Base-by-base conservation (phyloP, 2,113 vertebrate genomes). In the Chloroceryle aenea region DNA sequence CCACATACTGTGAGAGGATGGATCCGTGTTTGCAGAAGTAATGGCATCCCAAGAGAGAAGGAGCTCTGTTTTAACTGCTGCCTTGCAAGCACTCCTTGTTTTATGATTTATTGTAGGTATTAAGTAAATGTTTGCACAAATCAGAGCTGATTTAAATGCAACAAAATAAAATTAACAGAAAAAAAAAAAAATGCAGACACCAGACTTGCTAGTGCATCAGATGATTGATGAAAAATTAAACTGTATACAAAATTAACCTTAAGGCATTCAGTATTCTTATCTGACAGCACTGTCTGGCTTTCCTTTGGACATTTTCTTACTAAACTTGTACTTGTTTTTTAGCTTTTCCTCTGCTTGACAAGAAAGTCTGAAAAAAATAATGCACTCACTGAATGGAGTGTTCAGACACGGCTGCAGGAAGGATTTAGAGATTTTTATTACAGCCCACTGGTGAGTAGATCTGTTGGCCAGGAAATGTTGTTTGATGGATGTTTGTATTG, bases 111-210 rank as follows among this genome's bases (percentile, higher is more conserved):
- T 0, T 0, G 30, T 56, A 66, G 12, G 14, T 76, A 94, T 82
- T 91, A 92, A 75, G n/a, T 85, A 94, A 76, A 83, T 76, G 14
- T 79, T 95, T 93, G 66, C 43, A 58, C 40, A 89, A 94, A 89
- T 92, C 91, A 85, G 40, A 87, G n/a, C 4, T 87, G 53, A 84
- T 87, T 85, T 91, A 91, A 75, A n/a, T 62, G 19, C 25, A 89
- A 87, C 34, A 91, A 85, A 89, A 6, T 69, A 2, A 73, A 82
- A 78, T 25, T n/a, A 50, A 50, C 13, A 25, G 14, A 13, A 42
- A 22, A 15, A 14, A 2, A 40, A 85, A 73, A 36, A 74, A 81
- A 90, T 52, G 21, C 12, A 69, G 94, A 64, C 76, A 78, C 10
- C 7, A 71, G 22, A 23, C 32, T 81, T 85, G 56, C 27, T 53